Evolutionary conservation across 2,113 vertebrate genomes (phyloP).

Genomic region (Clarias macrocephalus): DNA sequence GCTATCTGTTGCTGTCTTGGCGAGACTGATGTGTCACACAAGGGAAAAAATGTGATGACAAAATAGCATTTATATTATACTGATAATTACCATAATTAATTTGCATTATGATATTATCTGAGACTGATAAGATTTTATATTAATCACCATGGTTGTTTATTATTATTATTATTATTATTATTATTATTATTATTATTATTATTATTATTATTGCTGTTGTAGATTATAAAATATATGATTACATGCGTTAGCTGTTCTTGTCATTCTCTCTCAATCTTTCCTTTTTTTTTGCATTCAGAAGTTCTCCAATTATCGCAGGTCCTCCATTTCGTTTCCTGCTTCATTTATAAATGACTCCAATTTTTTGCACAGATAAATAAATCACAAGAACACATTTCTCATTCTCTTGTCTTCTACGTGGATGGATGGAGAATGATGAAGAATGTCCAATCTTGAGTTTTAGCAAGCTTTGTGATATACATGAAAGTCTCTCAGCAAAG

Average conservation of each 20-base stretch:
- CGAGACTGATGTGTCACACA: background rate
- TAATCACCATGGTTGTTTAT: background rate
- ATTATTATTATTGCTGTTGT: no score
- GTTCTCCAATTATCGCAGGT: background rate
- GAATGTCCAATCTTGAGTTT: background rate
- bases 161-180: background rate
- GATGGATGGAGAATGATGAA: background rate
- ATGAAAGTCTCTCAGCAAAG: background rate
- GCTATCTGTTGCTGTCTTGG: background rate
- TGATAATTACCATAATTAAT: conserved; percentile 1
- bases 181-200: background rate
- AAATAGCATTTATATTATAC: background rate
- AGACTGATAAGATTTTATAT: background rate
- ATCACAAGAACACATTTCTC: background rate
- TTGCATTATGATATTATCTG: background rate
- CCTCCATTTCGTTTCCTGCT: background rate
- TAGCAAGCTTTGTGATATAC: background rate
- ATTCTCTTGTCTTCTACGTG: background rate
- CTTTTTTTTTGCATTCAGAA: background rate
- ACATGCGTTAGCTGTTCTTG: background rate
- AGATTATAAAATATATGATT: no score
- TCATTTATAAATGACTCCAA: background rate
- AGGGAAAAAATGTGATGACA: background rate
- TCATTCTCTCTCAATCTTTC: background rate
- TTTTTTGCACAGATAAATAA: background rate